These are phyloP conservation scores for Agrochola lychnidis DNA, from an alignment of 2,888 invertebrate genomes.

Conservation along the genomic window DNA sequence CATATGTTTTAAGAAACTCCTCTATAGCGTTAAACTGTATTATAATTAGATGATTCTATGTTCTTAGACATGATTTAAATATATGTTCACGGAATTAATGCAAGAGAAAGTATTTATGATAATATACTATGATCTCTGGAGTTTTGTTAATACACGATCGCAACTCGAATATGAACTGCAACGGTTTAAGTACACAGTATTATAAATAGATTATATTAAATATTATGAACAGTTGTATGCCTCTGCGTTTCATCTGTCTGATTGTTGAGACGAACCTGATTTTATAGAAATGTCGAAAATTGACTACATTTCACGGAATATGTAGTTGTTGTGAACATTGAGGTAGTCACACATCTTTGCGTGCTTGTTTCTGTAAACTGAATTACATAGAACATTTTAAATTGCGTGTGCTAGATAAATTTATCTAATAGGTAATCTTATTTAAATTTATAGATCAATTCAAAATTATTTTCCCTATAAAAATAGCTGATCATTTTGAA, in stretches of 20 bases:
- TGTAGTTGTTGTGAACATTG: background rate
- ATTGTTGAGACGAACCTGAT: conserved; percentile 14
- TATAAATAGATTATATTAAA: conserved; percentile 66
- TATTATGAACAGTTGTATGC: conserved; percentile 48
- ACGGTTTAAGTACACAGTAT: conserved; percentile 79
- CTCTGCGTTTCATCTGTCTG: conserved; percentile 22
- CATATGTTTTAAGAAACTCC: conserved; percentile 51
- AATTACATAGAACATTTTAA: conserved; percentile 25
- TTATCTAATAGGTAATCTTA: conserved; percentile 9
- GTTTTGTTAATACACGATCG: conserved; percentile 59
- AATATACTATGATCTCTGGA: conserved; percentile 72
- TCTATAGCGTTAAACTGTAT: conserved; percentile 62
- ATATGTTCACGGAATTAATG: conserved; percentile 59
- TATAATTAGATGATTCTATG: conserved; percentile 59
- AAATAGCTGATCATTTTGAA: conserved; percentile 1
- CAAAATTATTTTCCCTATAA: background rate
- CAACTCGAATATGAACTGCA: conserved; percentile 74
- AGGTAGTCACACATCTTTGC: background rate
- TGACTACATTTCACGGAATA: background rate
- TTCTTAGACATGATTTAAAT: conserved; percentile 60
- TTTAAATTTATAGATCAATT: conserved; percentile 30
- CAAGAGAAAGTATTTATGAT: conserved; percentile 69
- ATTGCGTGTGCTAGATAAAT: conserved; percentile 29
- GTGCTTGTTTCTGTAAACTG: conserved; percentile 15
- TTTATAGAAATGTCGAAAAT: background rate